A percentile compares a stretch with the other conserved stretches of the same genome.
These are phyloP conservation scores for Petrocephalus zakoni DNA, from an alignment of 2,113 vertebrate genomes.

Conservation along the genomic window DNA sequence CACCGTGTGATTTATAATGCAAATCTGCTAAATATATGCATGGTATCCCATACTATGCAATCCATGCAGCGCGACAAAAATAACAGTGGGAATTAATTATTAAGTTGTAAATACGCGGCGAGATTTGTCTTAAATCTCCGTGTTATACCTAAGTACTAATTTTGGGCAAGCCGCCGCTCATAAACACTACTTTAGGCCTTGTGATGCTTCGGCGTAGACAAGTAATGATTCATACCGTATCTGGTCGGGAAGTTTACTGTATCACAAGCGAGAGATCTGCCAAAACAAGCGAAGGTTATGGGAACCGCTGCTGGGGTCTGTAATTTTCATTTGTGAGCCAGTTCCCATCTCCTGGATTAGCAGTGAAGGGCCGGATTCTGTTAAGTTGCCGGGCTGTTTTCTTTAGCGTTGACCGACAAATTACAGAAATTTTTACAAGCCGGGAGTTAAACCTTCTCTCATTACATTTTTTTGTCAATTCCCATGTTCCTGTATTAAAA, in stretches of 20 bases:
- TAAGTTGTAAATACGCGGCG: neutral
- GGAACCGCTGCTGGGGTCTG: conserved; percentile 18
- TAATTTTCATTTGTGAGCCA: neutral
- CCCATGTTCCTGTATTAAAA: neutral
- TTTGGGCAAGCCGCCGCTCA: neutral
- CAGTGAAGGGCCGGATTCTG: neutral
- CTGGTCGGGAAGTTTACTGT: conserved; percentile 10
- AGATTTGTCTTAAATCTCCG: neutral
- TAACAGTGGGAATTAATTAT: neutral
- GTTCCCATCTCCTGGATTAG: neutral
- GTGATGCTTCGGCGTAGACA: neutral
- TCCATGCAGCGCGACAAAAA: neutral
- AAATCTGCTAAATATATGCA: neutral
- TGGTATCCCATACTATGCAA: neutral
- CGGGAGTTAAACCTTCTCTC: neutral
- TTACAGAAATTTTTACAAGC: neutral
- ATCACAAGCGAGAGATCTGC: conserved; percentile 6
- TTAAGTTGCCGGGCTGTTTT: neutral
- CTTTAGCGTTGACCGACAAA: neutral
- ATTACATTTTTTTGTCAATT: neutral
- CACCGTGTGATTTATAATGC: neutral
- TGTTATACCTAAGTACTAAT: neutral
- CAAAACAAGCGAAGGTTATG: conserved; percentile 30
- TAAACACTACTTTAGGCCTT: neutral
- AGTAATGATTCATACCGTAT: conserved; percentile 16